A percentile compares a stretch with the other conserved stretches of the same genome.
Evolutionary conservation across 2,888 invertebrate genomes (phyloP).

Genomic region (Myopa tessellatipennis): DNA sequence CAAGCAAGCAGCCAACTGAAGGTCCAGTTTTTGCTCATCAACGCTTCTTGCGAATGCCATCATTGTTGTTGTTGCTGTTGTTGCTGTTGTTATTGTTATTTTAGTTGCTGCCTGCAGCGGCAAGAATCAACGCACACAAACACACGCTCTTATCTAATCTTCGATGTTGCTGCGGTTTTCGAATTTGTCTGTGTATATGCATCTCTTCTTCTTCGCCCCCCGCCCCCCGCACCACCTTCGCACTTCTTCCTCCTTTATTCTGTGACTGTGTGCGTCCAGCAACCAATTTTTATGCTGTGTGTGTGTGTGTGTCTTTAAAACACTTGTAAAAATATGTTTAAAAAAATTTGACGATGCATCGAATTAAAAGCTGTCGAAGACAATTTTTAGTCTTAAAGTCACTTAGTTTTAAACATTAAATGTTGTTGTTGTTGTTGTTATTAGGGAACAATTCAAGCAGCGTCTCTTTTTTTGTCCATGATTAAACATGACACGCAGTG

Average conservation of each 20-base stretch:
- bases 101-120: constrained; percentile 19
- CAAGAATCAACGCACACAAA: constrained; percentile 29
- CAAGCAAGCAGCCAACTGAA: constrained; percentile 30
- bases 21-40: constrained; percentile 42
- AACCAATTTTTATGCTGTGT: not conserved
- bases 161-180: constrained; percentile 34
- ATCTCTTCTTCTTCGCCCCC: not conserved
- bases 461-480: not conserved
- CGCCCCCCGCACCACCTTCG: not conserved
- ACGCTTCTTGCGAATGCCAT: constrained; percentile 27
- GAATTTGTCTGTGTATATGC: not conserved
- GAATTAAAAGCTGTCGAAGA: no score
- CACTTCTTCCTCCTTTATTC: not conserved
- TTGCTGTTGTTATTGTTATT: constrained; percentile 21
- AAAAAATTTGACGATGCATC: no score
- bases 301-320: no score
- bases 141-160: constrained; percentile 39
- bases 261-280: not conserved
- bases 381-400: no score
- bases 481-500: not conserved
- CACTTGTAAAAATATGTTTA: no score
- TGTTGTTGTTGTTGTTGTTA: no score
- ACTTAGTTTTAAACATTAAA: no score
- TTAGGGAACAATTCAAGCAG: no score
- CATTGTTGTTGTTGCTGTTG: constrained; percentile 19